Percentiles rank a stretch among this genome's conserved stretches.
These are phyloP conservation scores for Criorhina ranunculi DNA, from an alignment of 2,888 invertebrate species.

Conservation along the genomic window DNA sequence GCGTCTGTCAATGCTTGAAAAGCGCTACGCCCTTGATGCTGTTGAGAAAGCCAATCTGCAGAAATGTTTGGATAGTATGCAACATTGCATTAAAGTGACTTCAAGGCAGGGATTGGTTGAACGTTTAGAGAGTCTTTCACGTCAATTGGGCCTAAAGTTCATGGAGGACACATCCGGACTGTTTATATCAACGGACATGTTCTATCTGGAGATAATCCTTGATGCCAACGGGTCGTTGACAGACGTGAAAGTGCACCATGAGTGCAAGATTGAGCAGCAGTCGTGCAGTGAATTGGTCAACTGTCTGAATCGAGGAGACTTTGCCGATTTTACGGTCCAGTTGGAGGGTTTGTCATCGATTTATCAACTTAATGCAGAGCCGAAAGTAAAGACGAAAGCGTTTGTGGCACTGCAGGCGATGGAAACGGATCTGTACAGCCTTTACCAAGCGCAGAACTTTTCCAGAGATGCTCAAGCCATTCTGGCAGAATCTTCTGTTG, in stretches of 20 bases:
- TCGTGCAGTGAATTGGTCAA: constrained; percentile 95
- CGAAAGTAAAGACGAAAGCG: constrained; percentile 96
- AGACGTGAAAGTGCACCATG: constrained; percentile 96
- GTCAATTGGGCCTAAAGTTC: constrained; percentile 96
- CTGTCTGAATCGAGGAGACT: constrained; percentile 93
- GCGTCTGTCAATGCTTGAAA: constrained; percentile 94
- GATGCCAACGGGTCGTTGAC: constrained; percentile 93
- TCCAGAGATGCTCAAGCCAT: constrained; percentile 88
- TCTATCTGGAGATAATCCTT: constrained; percentile 95
- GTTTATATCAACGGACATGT: constrained; percentile 98
- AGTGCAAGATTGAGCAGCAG: constrained; percentile 92
- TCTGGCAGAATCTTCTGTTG: constrained; percentile 95
- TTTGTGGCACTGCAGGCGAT: constrained; percentile 96
- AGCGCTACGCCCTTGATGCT: constrained; percentile 94
- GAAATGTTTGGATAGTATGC: constrained; percentile 95
- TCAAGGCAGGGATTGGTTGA: constrained; percentile 96
- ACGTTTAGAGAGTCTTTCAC: constrained; percentile 94
- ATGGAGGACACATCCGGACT: constrained; percentile 92
- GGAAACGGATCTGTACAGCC: constrained; percentile 93
- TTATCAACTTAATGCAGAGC: constrained; percentile 97
- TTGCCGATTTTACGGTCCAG: constrained; percentile 95
- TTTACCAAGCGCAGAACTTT: constrained; percentile 91
- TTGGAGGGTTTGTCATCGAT: constrained; percentile 96
- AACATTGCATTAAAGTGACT: constrained; percentile 96
- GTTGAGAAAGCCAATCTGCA: constrained; percentile 94